Evolutionary conservation across 2,888 invertebrate genomes (phyloP).

Genomic region (Aphidius colemani): DNA sequence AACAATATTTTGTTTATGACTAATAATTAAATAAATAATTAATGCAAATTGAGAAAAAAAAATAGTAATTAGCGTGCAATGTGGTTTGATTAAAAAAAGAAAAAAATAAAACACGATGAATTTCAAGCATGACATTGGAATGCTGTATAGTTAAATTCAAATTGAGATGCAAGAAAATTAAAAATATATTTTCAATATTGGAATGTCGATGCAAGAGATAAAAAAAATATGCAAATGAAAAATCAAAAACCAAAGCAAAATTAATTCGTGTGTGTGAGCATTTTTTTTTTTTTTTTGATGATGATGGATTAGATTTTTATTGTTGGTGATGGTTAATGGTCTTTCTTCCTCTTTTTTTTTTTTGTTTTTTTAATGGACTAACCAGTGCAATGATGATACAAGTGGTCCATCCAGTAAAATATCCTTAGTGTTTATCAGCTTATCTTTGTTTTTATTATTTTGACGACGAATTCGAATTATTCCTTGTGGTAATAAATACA

Average conservation of each 20-base stretch:
- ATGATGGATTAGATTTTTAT: too few relatives aligned
- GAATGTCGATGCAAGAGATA: conserved; percentile 12
- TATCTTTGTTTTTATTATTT: conserved; percentile 19
- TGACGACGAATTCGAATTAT: conserved; percentile 60
- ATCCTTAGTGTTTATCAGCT: conserved; percentile 56
- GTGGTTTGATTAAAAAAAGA: too few relatives aligned
- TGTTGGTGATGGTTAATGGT: too few relatives aligned
- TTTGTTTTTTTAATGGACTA: conserved; percentile 41
- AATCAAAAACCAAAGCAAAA: conserved; percentile 11
- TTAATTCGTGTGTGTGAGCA: background rate
- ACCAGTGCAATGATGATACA: conserved; percentile 69
- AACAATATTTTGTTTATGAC: background rate
- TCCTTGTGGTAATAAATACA: conserved; percentile 63
- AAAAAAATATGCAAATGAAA: background rate
- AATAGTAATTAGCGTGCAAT: background rate
- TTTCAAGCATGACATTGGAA: too few relatives aligned
- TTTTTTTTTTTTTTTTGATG: too few relatives aligned
- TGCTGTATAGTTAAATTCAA: too few relatives aligned
- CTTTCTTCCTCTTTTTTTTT: conserved; percentile 6
- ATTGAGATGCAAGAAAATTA: too few relatives aligned
- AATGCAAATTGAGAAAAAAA: conserved; percentile 6
- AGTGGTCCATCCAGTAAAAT: conserved; percentile 68
- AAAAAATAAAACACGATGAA: too few relatives aligned
- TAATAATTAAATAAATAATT: conserved; percentile 10
- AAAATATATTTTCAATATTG: background rate